A percentile compares a stretch with the other conserved stretches of the same genome.
phyloP scores from a whole-genome alignment of 2,888 invertebrate species.

The Parthenolecanium corni region DNA sequence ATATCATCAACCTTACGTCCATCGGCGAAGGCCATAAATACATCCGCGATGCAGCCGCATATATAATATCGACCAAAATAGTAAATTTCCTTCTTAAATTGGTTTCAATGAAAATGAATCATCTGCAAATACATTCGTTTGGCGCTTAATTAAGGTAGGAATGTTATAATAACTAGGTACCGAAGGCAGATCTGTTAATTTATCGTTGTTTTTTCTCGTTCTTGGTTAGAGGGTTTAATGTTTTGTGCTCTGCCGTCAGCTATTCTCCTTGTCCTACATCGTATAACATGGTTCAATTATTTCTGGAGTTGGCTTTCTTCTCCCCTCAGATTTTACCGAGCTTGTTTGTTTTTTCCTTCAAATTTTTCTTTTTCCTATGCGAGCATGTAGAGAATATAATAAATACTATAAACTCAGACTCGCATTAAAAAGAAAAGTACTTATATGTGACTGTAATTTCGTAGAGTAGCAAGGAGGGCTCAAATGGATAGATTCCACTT shows the following conservation, averaged over 20 bases:
- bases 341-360: not conserved
- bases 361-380: not conserved
- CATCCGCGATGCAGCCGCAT: not conserved
- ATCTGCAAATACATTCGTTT: slow-evolving; percentile 24
- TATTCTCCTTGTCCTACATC: slow-evolving; percentile 26
- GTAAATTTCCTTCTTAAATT: not conserved
- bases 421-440: too few relatives aligned
- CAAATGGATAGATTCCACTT: too few relatives aligned
- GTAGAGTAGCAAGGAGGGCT: too few relatives aligned
- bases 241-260: slow-evolving; percentile 14
- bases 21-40: too few relatives aligned
- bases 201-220: slow-evolving; percentile 23
- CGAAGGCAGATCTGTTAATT: slow-evolving; percentile 26
- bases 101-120: slow-evolving; percentile 22
- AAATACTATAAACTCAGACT: too few relatives aligned
- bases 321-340: not conserved
- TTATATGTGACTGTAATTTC: too few relatives aligned
- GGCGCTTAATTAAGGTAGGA: slow-evolving; percentile 26
- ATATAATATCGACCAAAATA: not conserved
- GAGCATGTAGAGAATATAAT: too few relatives aligned
- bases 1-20: too few relatives aligned
- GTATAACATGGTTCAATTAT: slow-evolving; percentile 23
- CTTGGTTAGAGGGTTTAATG: slow-evolving; percentile 24
- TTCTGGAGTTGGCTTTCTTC: slow-evolving; percentile 14
- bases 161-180: slow-evolving; percentile 27